Evolutionary conservation across 1,140 invertebrate species (phyloP).

Genomic region (Campoletis sonorensis): DNA sequence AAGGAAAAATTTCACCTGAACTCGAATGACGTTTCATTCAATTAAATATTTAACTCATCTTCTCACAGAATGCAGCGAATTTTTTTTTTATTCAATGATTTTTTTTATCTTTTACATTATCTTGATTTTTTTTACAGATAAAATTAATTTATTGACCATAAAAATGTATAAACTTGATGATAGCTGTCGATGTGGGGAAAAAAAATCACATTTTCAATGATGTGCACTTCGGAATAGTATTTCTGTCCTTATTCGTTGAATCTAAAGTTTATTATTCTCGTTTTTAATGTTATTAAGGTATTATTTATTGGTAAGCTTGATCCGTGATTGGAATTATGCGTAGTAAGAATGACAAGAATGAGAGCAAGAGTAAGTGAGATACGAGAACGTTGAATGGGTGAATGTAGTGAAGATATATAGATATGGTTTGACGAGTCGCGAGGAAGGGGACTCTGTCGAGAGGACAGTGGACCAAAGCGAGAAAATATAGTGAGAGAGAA

Average conservation of each 20-base stretch:
- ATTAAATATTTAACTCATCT: no score
- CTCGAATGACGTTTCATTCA: no score
- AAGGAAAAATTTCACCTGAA: no score
- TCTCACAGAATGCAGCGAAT: no score
- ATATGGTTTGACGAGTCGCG: background rate
- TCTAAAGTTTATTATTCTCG: background rate
- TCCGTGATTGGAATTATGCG: background rate
- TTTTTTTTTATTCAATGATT: background rate
- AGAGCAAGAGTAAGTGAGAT: slow-evolving; percentile 3
- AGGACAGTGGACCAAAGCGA: slow-evolving; percentile 28
- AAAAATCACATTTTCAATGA: no score
- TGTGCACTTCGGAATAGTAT: no score
- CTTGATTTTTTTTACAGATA: no score
- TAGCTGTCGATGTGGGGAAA: no score
- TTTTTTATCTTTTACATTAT: no score
- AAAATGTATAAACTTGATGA: no score
- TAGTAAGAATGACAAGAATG: background rate
- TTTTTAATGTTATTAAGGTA: background rate
- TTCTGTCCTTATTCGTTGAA: no score
- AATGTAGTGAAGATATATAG: background rate
- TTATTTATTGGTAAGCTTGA: background rate
- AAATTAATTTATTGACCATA: no score
- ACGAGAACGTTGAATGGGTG: slow-evolving; percentile 20
- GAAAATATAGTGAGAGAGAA: background rate
- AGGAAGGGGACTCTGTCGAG: background rate